phyloP scores from a whole-genome alignment of 1,140 invertebrate species.

The Leptonema lineaticorne region DNA sequence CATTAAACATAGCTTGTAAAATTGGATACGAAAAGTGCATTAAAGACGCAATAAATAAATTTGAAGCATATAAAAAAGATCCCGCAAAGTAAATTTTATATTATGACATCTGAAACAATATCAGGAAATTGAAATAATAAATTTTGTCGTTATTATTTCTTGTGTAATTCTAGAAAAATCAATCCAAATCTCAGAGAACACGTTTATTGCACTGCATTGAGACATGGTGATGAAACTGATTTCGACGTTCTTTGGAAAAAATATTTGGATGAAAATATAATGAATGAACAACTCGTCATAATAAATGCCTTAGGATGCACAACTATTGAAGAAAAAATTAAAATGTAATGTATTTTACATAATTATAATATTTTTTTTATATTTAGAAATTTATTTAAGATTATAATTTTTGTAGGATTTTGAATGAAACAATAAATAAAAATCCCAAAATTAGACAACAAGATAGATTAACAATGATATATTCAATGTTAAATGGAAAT shows the following conservation, averaged over 20 bases:
- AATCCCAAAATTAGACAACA: slow-evolving; percentile 23
- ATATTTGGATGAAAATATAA: slow-evolving; percentile 52
- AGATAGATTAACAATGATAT: slow-evolving; percentile 29
- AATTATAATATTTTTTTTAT: neutral
- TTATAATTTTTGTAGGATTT: slow-evolving; percentile 4
- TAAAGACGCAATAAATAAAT: too few species aligned
- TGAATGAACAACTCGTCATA: slow-evolving; percentile 56
- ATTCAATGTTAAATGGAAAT: slow-evolving; percentile 32
- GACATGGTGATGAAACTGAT: slow-evolving; percentile 48
- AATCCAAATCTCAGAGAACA: slow-evolving; percentile 57
- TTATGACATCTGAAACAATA: too few species aligned
- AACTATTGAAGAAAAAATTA: slow-evolving; percentile 45
- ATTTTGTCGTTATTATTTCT: too few species aligned
- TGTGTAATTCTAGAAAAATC: slow-evolving; percentile 49
- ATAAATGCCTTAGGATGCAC: slow-evolving; percentile 58
- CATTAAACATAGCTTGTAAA: slow-evolving; percentile 58
- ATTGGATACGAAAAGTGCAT: slow-evolving; percentile 57
- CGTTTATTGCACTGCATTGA: slow-evolving; percentile 62
- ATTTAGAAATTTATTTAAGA: neutral
- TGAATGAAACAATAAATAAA: slow-evolving; percentile 16
- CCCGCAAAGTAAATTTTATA: neutral
- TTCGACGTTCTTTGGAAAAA: slow-evolving; percentile 57
- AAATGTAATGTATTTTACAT: slow-evolving; percentile 49
- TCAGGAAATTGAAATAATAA: too few species aligned
- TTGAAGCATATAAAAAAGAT: neutral